phyloP scores from a whole-genome alignment of 1,140 invertebrate species.

The Rhyzopertha dominica region DNA sequence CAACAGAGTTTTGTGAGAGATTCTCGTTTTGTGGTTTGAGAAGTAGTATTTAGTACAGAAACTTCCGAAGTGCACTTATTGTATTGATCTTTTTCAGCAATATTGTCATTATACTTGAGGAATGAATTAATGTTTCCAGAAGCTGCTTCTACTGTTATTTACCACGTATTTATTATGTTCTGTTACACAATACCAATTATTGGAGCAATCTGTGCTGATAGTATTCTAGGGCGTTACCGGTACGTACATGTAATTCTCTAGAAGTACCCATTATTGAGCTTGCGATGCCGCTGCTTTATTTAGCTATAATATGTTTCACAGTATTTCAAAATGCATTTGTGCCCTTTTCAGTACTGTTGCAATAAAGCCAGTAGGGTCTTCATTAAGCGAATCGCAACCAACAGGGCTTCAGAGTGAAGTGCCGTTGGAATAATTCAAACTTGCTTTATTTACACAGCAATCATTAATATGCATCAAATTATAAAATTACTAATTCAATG shows the following conservation, averaged over 20 bases:
- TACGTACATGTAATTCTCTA: conserved; percentile 31
- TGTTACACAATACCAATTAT: conserved; percentile 74
- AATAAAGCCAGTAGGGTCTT: no score
- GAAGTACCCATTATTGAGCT: neutral
- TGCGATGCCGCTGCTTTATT: no score
- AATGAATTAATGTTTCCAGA: conserved; percentile 54
- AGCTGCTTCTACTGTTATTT: conserved; percentile 65
- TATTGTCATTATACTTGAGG: conserved; percentile 70
- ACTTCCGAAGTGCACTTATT: no score
- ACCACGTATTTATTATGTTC: conserved; percentile 72
- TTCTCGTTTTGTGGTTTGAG: conserved; percentile 84
- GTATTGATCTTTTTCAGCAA: conserved; percentile 60
- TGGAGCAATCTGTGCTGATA: conserved; percentile 76
- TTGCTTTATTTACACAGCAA: no score
- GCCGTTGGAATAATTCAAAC: no score
- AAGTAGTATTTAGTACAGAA: conserved; percentile 62
- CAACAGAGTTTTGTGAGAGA: conserved; percentile 84
- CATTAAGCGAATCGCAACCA: no score
- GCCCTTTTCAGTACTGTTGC: no score
- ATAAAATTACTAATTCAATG: no score
- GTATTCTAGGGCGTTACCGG: conserved; percentile 74
- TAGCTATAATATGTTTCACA: no score
- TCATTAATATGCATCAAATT: no score
- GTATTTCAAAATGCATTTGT: no score
- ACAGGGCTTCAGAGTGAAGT: no score